These are phyloP conservation scores for Spodoptera frugiperda DNA, from an alignment of 1,140 invertebrate genomes.

Conservation along the genomic window DNA sequence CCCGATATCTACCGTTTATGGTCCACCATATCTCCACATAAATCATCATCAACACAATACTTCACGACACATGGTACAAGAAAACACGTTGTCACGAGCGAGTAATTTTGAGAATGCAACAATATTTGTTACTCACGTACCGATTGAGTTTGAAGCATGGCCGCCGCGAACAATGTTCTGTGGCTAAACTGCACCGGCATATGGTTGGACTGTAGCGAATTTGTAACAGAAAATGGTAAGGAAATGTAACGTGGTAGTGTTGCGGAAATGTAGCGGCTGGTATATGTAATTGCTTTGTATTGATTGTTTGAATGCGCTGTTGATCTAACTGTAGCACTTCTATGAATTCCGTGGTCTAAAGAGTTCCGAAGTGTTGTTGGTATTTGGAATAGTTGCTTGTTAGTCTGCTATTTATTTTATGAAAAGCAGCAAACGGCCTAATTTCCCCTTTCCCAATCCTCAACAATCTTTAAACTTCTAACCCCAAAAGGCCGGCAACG, in stretches of 20 bases:
- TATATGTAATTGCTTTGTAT: no score
- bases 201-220: conserved; percentile 29
- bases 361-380: no score
- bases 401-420: no score
- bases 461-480: no score
- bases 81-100: conserved; percentile 52
- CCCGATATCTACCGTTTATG: neutral
- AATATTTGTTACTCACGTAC: conserved; percentile 41
- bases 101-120: conserved; percentile 46
- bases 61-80: conserved; percentile 22
- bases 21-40: conserved; percentile 1
- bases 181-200: conserved; percentile 14
- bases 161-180: conserved; percentile 28
- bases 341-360: no score
- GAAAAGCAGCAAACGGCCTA: no score
- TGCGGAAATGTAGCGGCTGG: neutral
- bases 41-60: conserved; percentile 23
- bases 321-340: no score
- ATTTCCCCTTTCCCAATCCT: no score
- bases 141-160: conserved; percentile 33
- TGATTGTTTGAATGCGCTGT: no score
- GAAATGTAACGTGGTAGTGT: conserved; percentile 3
- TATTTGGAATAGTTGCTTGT: no score
- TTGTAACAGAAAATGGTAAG: conserved; percentile 19
- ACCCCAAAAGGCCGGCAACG: no score